These are phyloP conservation scores for Petrocephalus microphthalmus DNA, from an alignment of 2,113 vertebrate genomes.

Conservation along the genomic window DNA sequence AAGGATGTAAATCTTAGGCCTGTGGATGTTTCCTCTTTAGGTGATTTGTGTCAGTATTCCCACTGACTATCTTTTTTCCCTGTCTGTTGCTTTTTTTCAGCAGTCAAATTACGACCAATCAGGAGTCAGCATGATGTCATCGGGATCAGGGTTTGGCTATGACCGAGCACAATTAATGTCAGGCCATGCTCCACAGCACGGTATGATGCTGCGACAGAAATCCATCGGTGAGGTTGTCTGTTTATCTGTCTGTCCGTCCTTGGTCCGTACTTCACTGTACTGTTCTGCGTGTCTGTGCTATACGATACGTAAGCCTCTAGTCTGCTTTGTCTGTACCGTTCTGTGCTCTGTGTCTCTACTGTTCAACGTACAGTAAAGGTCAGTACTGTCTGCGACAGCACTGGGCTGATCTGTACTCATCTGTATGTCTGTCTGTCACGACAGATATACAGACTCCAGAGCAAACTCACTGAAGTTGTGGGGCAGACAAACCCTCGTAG, in stretches of 20 bases:
- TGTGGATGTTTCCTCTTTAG: not conserved
- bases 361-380: not conserved
- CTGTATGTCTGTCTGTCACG: not conserved
- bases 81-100: slow-evolving; percentile 10
- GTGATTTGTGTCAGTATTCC: not conserved
- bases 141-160: slow-evolving; percentile 66
- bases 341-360: slow-evolving; percentile 10
- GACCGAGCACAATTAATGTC: slow-evolving; percentile 78
- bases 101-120: slow-evolving; percentile 73
- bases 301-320: not conserved
- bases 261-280: slow-evolving; percentile 15
- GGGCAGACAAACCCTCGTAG: slow-evolving; percentile 10
- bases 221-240: slow-evolving; percentile 71
- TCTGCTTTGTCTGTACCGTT: slow-evolving; percentile 9
- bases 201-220: slow-evolving; percentile 79
- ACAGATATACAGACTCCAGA: slow-evolving; percentile 13
- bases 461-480: not conserved
- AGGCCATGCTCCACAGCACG: slow-evolving; percentile 68
- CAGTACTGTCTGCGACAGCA: slow-evolving; percentile 1
- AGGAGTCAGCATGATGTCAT: slow-evolving; percentile 54
- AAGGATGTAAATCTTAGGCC: not conserved
- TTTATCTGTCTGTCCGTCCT: slow-evolving; percentile 20
- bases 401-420: not conserved
- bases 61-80: not conserved
- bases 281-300: slow-evolving; percentile 11